phyloP scores from a whole-genome alignment of 2,888 invertebrate species.

The Yponomeuta plumbellus region DNA sequence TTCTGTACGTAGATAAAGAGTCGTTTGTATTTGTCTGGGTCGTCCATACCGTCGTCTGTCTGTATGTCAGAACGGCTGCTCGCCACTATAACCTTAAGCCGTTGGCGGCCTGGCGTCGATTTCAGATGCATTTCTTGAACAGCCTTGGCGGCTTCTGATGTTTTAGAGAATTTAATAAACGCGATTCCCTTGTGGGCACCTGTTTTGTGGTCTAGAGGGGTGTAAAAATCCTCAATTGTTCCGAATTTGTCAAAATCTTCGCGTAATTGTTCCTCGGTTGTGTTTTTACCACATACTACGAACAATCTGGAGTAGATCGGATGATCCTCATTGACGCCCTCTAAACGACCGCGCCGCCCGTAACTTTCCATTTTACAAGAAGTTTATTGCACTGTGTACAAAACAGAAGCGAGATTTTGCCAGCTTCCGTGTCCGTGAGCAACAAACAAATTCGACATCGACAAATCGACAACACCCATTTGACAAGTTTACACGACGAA shows the following conservation, averaged over 20 bases:
- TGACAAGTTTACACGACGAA: no score
- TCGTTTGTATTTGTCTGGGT: slow-evolving; percentile 70
- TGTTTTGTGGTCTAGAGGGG: slow-evolving; percentile 87
- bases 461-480: no score
- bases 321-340: slow-evolving; percentile 57
- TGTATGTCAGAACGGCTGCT: slow-evolving; percentile 66
- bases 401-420: no score
- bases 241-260: slow-evolving; percentile 88
- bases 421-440: no score
- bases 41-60: slow-evolving; percentile 34
- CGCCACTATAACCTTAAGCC: slow-evolving; percentile 93
- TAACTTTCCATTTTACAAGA: slow-evolving; percentile 20
- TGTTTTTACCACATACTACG: slow-evolving; percentile 86
- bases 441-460: no score
- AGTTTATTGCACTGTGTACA: neutral
- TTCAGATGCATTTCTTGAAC: slow-evolving; percentile 91
- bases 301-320: slow-evolving; percentile 93
- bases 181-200: slow-evolving; percentile 92
- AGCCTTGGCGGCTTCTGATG: slow-evolving; percentile 92
- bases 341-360: slow-evolving; percentile 28
- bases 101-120: slow-evolving; percentile 79
- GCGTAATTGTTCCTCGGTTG: slow-evolving; percentile 85
- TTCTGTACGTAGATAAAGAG: slow-evolving; percentile 91
- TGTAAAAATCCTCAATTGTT: slow-evolving; percentile 89
- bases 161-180: slow-evolving; percentile 92